Percentiles rank a stretch among this genome's conserved stretches.
phyloP scores from a whole-genome alignment of 2,113 vertebrate genomes.

The Collichthys lucidus region DNA sequence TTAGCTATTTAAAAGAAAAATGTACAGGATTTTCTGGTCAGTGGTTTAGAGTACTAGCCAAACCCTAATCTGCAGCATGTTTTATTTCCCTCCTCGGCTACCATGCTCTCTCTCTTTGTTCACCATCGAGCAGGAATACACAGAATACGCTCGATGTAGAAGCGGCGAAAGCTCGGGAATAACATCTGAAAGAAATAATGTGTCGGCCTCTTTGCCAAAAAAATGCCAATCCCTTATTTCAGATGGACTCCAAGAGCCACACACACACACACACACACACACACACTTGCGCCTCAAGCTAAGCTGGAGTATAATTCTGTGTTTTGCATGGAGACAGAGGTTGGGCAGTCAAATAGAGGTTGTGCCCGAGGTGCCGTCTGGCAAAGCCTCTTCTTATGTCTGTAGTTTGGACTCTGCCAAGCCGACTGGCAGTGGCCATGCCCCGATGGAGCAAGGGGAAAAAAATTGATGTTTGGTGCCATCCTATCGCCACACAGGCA shows the following conservation, averaged over 20 bases:
- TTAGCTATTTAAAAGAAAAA: constrained; percentile 69
- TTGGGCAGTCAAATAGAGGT: constrained; percentile 62
- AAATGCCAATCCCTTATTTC: constrained; percentile 63
- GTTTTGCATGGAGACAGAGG: constrained; percentile 58
- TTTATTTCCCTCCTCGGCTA: constrained; percentile 68
- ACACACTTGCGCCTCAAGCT: constrained; percentile 35
- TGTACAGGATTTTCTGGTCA: constrained; percentile 64
- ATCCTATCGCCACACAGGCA: constrained; percentile 78
- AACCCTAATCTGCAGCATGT: constrained; percentile 76
- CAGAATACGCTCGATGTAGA: constrained; percentile 41
- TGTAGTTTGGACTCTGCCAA: constrained; percentile 64
- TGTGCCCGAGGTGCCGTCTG: constrained; percentile 73
- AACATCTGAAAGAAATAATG: constrained; percentile 64
- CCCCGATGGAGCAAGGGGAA: constrained; percentile 51
- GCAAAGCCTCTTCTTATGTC: constrained; percentile 55
- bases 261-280: constrained; percentile 18
- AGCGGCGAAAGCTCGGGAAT: constrained; percentile 66
- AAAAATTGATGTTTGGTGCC: constrained; percentile 51
- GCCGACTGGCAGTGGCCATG: constrained; percentile 61
- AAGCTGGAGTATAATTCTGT: constrained; percentile 52
- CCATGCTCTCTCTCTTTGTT: constrained; percentile 67
- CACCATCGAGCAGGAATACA: constrained; percentile 41
- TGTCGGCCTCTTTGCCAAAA: constrained; percentile 64
- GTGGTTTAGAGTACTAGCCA: constrained; percentile 60
- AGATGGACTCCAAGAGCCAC: constrained; percentile 38